Percentiles rank a stretch among this genome's conserved stretches.
Conservation (phyloP, 2,797 vertebrate species). For the Lacerta bilineata region DNA sequence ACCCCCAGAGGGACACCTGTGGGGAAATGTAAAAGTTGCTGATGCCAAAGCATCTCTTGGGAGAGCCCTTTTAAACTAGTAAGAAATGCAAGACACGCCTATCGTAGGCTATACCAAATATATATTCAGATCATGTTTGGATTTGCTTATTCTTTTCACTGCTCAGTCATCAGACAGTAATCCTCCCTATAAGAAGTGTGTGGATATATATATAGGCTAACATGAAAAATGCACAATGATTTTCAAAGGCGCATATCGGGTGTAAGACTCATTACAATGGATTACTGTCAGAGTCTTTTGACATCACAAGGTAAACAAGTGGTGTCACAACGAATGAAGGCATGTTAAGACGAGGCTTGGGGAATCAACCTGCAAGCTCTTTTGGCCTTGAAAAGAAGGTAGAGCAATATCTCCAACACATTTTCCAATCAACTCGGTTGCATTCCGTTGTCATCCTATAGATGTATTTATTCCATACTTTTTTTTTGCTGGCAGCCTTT, state of each 20-base stretch:
- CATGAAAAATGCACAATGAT: fast-evolving
- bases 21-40: not conserved
- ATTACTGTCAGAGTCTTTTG: constrained; percentile 5
- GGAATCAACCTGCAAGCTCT: constrained; percentile 1
- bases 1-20: not conserved
- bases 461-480: constrained; percentile 7
- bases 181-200: fast-evolving
- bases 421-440: constrained; percentile 8
- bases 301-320: constrained; percentile 15
- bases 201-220: not conserved
- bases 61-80: not conserved
- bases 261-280: constrained; percentile 11
- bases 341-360: not conserved
- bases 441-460: constrained; percentile 27
- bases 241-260: constrained; percentile 10
- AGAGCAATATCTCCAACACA: fast-evolving
- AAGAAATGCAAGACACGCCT: not conserved
- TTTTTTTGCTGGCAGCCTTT: constrained; percentile 37
- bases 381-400: constrained; percentile 31
- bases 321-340: constrained; percentile 27
- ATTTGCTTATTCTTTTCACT: not conserved
- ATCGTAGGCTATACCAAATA: not conserved
- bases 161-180: not conserved
- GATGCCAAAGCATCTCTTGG: not conserved
- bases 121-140: not conserved